Conservation (phyloP, 1,140 invertebrate species). For the Ooceraea biroi region DNA sequence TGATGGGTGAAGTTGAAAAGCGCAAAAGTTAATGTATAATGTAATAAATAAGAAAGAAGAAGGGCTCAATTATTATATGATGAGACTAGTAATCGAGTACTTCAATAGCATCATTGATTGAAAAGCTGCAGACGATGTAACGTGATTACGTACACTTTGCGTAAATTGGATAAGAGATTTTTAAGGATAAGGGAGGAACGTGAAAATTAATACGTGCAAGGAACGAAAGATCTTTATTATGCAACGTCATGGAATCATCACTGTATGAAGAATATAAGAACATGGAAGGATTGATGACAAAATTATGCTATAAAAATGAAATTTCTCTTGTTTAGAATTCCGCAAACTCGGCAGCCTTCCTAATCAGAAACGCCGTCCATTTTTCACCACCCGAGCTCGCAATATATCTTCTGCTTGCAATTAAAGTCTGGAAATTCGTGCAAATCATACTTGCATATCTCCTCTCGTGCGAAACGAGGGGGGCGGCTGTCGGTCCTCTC, state of each 20-base stretch:
- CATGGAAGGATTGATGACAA: neutral
- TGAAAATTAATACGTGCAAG: neutral
- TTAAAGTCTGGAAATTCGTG: constrained; percentile 35
- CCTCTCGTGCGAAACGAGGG: constrained; percentile 24
- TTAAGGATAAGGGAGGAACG: too few species aligned
- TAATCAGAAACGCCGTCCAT: neutral
- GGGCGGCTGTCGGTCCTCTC: neutral
- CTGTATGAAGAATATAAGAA: neutral
- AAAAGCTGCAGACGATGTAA: too few species aligned
- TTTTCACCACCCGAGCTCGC: constrained; percentile 11
- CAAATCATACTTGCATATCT: constrained; percentile 38
- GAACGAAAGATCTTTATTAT: neutral
- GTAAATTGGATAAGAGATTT: too few species aligned
- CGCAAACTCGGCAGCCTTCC: neutral
- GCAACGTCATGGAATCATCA: neutral
- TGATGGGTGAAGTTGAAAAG: neutral
- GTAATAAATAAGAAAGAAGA: too few species aligned
- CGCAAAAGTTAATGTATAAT: too few species aligned
- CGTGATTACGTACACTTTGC: too few species aligned
- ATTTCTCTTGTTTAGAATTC: constrained; percentile 4
- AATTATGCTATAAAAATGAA: neutral
- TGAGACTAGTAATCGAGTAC: too few species aligned
- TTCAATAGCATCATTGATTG: too few species aligned
- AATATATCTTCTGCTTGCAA: neutral
- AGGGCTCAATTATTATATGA: too few species aligned